Evolutionary conservation across 2,113 vertebrate species (phyloP).

Genomic region (Trichomycterus rosablanca): DNA sequence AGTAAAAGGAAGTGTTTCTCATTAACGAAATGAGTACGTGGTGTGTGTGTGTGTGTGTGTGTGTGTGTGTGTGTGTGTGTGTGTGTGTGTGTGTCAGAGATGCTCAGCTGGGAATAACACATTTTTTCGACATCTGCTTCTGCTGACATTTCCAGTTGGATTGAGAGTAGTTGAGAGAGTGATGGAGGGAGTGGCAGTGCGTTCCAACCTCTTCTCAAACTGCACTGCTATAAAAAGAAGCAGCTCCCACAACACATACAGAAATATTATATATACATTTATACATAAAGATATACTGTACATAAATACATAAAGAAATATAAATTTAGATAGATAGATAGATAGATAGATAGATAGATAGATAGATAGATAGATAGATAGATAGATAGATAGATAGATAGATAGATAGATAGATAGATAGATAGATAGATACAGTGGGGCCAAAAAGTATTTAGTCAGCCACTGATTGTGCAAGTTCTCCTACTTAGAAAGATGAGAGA

Average conservation of each 20-base stretch:
- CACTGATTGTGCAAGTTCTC: no score
- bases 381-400: background rate
- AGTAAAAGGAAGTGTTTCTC: no score
- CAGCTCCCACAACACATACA: constrained; percentile 5
- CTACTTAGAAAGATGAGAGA: no score
- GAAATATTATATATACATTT: background rate
- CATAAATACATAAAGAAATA: no score
- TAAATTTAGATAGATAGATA: background rate
- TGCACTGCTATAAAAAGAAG: constrained; percentile 22
- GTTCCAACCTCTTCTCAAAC: constrained; percentile 25
- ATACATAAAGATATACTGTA: no score
- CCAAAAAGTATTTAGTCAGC: no score
- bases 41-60: no score
- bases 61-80: no score
- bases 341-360: background rate
- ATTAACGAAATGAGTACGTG: no score
- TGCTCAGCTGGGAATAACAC: constrained; percentile 46
- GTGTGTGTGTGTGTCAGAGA: constrained; percentile 21
- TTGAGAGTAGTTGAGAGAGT: constrained; percentile 11
- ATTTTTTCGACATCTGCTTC: constrained; percentile 51
- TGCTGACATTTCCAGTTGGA: constrained; percentile 54
- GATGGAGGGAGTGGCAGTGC: constrained; percentile 24
- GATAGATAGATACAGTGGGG: no score
- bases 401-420: background rate
- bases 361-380: background rate